A percentile compares a stretch with the other conserved stretches of the same genome.
Evolutionary conservation across 2,113 vertebrate genomes (phyloP).

Genomic region (Picathartes gymnocephalus): DNA sequence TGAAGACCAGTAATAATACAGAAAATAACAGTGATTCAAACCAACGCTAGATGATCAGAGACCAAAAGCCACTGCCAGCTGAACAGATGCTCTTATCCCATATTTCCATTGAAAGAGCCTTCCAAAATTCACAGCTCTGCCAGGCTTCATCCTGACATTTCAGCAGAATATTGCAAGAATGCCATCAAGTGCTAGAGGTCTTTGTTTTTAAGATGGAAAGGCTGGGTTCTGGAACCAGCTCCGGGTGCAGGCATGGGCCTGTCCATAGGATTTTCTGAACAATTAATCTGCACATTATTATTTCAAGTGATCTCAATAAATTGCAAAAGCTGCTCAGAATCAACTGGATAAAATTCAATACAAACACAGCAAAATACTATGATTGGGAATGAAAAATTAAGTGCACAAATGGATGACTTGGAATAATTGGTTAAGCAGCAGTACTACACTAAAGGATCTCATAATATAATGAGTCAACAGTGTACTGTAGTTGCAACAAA

Average conservation of each 20-base stretch:
- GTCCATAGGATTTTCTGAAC: slow-evolving; percentile 36
- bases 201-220: slow-evolving; percentile 31
- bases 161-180: slow-evolving; percentile 26
- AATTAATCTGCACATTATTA: slow-evolving; percentile 9
- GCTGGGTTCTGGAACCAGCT: slow-evolving; percentile 11
- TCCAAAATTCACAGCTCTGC: slow-evolving; percentile 40
- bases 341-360: slow-evolving; percentile 44
- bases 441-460: neutral
- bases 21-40: slow-evolving; percentile 13
- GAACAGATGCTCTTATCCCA: slow-evolving; percentile 53
- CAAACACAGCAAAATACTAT: neutral
- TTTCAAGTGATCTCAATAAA: slow-evolving; percentile 42
- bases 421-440: slow-evolving; percentile 26
- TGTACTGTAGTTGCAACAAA: neutral
- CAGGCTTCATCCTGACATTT: slow-evolving; percentile 52
- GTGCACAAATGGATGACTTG: neutral
- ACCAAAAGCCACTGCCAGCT: slow-evolving; percentile 56
- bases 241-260: slow-evolving; percentile 19
- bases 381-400: slow-evolving; percentile 7
- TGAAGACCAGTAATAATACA: neutral
- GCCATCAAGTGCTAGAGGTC: slow-evolving; percentile 4
- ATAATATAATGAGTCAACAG: neutral
- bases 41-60: neutral
- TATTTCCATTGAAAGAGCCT: slow-evolving; percentile 1
- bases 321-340: slow-evolving; percentile 35